These are phyloP conservation scores for Drosophila cyrtoloma DNA, from an alignment of 2,888 invertebrate genomes.

Conservation along the genomic window DNA sequence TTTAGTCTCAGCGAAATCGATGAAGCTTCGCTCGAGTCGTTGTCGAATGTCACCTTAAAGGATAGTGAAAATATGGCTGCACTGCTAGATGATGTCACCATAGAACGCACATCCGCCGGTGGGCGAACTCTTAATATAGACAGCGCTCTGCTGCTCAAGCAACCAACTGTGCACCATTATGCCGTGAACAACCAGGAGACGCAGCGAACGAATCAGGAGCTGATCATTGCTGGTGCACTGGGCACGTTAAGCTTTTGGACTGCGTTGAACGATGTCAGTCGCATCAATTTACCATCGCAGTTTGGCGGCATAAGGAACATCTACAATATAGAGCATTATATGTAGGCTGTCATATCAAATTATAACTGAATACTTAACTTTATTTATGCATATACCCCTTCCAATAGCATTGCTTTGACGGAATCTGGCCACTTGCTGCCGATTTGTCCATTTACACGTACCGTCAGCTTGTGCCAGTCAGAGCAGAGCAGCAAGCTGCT, in stretches of 20 bases:
- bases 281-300: slow-evolving; percentile 66
- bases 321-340: slow-evolving; percentile 79
- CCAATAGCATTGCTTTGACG: slow-evolving; percentile 77
- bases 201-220: slow-evolving; percentile 11
- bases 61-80: slow-evolving; percentile 77
- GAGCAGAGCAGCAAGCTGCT: slow-evolving; percentile 33
- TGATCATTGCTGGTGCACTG: slow-evolving; percentile 65
- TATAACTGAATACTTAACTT: background rate
- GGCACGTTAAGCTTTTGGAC: slow-evolving; percentile 65
- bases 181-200: slow-evolving; percentile 58
- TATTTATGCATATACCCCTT: background rate
- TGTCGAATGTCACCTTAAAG: slow-evolving; percentile 72
- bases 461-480: slow-evolving; percentile 56
- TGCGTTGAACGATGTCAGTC: slow-evolving; percentile 52
- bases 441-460: slow-evolving; percentile 82
- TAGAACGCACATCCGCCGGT: slow-evolving; percentile 65
- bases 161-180: slow-evolving; percentile 28
- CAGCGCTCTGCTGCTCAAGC: slow-evolving; percentile 51
- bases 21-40: slow-evolving; percentile 72
- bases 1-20: slow-evolving; percentile 80
- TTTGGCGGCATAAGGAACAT: slow-evolving; percentile 80
- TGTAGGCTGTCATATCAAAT: slow-evolving; percentile 65
- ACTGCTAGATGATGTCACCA: slow-evolving; percentile 73
- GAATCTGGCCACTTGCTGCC: slow-evolving; percentile 82
- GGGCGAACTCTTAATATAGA: slow-evolving; percentile 61